These are phyloP conservation scores for Philereme vetulata DNA, from an alignment of 2,888 invertebrate species.

Conservation along the genomic window DNA sequence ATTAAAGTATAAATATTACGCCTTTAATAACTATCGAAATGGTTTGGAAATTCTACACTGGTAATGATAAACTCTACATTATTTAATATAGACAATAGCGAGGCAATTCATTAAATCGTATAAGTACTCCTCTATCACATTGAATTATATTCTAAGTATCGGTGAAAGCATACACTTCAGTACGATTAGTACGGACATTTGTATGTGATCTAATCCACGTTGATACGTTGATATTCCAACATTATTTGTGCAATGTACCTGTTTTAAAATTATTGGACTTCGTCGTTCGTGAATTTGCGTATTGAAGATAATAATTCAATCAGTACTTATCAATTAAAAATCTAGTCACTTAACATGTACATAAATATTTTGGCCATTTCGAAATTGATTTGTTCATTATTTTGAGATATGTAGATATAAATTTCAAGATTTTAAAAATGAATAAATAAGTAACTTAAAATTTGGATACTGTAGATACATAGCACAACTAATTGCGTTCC, in stretches of 20 bases:
- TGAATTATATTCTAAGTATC: too few relatives aligned
- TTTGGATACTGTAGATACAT: neutral
- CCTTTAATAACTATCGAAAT: slow-evolving; percentile 21
- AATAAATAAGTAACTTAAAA: neutral
- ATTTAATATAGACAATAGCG: slow-evolving; percentile 38
- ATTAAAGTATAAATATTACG: slow-evolving; percentile 31
- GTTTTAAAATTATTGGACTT: too few relatives aligned
- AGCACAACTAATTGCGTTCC: neutral
- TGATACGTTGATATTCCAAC: too few relatives aligned
- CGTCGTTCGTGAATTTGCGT: too few relatives aligned
- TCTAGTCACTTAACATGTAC: too few relatives aligned
- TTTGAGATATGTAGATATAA: neutral
- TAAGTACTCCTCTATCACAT: slow-evolving; percentile 49
- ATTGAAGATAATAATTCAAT: too few relatives aligned
- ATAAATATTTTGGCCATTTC: neutral
- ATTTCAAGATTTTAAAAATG: neutral
- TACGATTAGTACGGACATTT: too few relatives aligned
- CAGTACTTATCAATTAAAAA: too few relatives aligned
- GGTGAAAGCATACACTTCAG: too few relatives aligned
- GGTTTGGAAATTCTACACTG: slow-evolving; percentile 19
- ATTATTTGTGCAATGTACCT: too few relatives aligned
- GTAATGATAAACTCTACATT: slow-evolving; percentile 38
- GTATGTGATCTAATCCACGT: too few relatives aligned
- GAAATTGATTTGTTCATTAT: neutral
- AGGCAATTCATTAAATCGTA: slow-evolving; percentile 44